These are phyloP conservation scores for Mercenaria mercenaria DNA, from an alignment of 1,140 invertebrate species.

Conservation along the genomic window DNA sequence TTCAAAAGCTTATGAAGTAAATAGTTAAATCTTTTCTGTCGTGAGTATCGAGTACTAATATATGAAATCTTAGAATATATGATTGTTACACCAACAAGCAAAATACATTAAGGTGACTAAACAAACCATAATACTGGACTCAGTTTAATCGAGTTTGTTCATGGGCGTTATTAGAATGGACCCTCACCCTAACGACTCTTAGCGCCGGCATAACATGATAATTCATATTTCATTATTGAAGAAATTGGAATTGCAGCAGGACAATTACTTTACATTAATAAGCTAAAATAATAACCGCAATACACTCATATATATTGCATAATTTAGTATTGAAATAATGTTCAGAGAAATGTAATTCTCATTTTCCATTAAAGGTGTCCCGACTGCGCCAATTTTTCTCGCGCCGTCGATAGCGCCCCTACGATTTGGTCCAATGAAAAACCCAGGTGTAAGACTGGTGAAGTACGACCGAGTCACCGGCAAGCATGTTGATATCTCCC, in stretches of 20 bases:
- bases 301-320: neutral
- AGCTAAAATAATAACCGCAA: too few species aligned
- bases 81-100: too few species aligned
- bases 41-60: neutral
- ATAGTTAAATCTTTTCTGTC: neutral
- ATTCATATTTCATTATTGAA: too few species aligned
- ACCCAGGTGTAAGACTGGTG: constrained; percentile 95
- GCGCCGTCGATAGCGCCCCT: constrained; percentile 79
- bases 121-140: too few species aligned
- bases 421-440: constrained; percentile 85
- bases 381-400: constrained; percentile 68
- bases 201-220: too few species aligned
- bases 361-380: constrained; percentile 42
- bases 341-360: neutral
- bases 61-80: too few species aligned
- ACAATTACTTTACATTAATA: too few species aligned
- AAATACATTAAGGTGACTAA: neutral
- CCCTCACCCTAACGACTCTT: too few species aligned
- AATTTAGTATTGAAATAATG: too few species aligned
- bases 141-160: too few species aligned
- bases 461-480: constrained; percentile 95
- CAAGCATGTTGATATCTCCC: constrained; percentile 94
- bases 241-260: too few species aligned
- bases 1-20: neutral
- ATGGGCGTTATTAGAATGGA: too few species aligned